Percentiles rank a stretch among this genome's conserved stretches.
phyloP scores from a whole-genome alignment of 23 tunicate genomes.

The Ascidia mentula region DNA sequence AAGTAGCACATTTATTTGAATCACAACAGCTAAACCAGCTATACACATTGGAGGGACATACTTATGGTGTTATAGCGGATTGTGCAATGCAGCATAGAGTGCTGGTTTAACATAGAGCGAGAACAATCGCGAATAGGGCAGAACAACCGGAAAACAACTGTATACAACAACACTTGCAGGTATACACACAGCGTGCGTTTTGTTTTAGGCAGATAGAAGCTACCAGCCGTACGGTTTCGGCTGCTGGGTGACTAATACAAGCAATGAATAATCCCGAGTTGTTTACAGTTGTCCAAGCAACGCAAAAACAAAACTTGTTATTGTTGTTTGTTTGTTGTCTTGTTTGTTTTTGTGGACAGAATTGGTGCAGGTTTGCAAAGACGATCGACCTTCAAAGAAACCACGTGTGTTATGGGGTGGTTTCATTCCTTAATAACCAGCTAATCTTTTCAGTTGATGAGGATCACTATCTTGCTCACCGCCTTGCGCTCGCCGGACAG shows the following conservation, averaged over 20 bases:
- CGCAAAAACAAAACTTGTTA: background rate
- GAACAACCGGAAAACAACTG: background rate
- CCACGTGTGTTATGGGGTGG: too few species aligned
- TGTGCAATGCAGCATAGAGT: too few species aligned
- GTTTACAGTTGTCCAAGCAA: background rate
- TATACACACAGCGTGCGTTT: too few species aligned
- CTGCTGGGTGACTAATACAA: background rate
- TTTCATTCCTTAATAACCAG: too few species aligned
- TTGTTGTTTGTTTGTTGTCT: background rate
- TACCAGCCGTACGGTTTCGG: background rate
- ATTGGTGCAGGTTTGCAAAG: too few species aligned
- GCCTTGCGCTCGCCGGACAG: conserved; percentile 36
- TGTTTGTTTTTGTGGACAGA: background rate
- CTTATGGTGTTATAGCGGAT: too few species aligned
- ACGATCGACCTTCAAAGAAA: too few species aligned
- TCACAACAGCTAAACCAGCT: too few species aligned
- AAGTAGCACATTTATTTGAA: too few species aligned
- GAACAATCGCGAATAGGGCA: background rate
- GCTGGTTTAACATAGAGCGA: too few species aligned
- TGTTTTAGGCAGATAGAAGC: too few species aligned
- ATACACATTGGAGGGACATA: too few species aligned
- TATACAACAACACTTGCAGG: conserved; percentile 4
- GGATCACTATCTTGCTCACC: conserved; percentile 19
- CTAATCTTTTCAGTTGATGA: conserved; percentile 19
- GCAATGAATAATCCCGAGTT: background rate